Conservation (phyloP, 2,888 invertebrate species). For the Papilio demoleus region DNA sequence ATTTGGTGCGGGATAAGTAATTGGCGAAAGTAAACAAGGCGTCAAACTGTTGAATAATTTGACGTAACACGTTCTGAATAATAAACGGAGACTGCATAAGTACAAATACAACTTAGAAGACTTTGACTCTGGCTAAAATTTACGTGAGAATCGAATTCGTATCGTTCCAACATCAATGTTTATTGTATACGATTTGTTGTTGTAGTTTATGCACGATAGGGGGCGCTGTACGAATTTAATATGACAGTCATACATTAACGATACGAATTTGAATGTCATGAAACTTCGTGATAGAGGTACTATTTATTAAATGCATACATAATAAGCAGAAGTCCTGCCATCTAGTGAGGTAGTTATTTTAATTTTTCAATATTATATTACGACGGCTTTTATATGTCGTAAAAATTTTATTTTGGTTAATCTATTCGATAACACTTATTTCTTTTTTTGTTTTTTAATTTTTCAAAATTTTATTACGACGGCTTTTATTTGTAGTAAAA, state of each 20-base stretch:
- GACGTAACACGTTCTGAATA: constrained; percentile 33
- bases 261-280: too few species aligned
- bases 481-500: too few species aligned
- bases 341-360: background rate
- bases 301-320: background rate
- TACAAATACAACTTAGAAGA: constrained; percentile 22
- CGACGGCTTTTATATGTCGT: too few species aligned
- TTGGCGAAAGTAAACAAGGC: constrained; percentile 28
- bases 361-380: background rate
- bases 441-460: background rate
- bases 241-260: too few species aligned
- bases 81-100: constrained; percentile 32
- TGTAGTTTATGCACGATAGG: too few species aligned
- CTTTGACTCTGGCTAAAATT: too few species aligned
- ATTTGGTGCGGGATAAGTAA: constrained; percentile 34
- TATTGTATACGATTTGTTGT: too few species aligned
- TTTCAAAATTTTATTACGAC: background rate
- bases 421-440: background rate
- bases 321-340: background rate
- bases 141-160: too few species aligned
- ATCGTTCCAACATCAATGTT: too few species aligned
- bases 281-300: background rate
- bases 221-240: too few species aligned
- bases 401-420: background rate
- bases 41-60: constrained; percentile 34